Percentiles rank a stretch among this genome's conserved stretches.
phyloP scores from a whole-genome alignment of 2,888 invertebrate genomes.

The Meganola albula region DNA sequence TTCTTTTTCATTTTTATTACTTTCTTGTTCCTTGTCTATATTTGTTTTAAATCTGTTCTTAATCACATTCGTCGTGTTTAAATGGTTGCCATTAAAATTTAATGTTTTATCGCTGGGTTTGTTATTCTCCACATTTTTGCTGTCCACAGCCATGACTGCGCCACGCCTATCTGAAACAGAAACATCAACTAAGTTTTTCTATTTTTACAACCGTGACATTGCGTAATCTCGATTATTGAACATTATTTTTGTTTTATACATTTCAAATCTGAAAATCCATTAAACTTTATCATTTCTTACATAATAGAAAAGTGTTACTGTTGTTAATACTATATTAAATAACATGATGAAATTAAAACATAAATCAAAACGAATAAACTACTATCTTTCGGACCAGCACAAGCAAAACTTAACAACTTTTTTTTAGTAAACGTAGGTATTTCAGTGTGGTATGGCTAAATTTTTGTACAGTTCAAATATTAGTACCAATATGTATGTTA shows the following conservation, averaged over 20 bases:
- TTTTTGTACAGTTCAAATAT: too few species aligned
- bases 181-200: slow-evolving; percentile 26
- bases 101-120: slow-evolving; percentile 44
- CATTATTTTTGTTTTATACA: slow-evolving; percentile 14
- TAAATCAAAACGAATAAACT: too few species aligned
- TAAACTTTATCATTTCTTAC: too few species aligned
- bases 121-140: slow-evolving; percentile 44
- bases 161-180: slow-evolving; percentile 48
- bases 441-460: too few species aligned
- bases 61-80: slow-evolving; percentile 53
- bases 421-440: too few species aligned
- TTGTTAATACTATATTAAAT: too few species aligned
- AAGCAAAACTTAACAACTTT: too few species aligned
- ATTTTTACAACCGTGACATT: slow-evolving; percentile 17
- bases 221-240: slow-evolving; percentile 9
- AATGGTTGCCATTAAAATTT: slow-evolving; percentile 49
- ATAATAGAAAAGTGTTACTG: too few species aligned
- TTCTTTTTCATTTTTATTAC: slow-evolving; percentile 33
- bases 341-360: too few species aligned
- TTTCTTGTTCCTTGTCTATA: slow-evolving; percentile 36
- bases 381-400: too few species aligned
- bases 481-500: too few species aligned
- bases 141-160: slow-evolving; percentile 49
- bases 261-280: too few species aligned
- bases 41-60: slow-evolving; percentile 53